phyloP scores from a whole-genome alignment of 1,140 invertebrate species.

The Drosophila carrolli region DNA sequence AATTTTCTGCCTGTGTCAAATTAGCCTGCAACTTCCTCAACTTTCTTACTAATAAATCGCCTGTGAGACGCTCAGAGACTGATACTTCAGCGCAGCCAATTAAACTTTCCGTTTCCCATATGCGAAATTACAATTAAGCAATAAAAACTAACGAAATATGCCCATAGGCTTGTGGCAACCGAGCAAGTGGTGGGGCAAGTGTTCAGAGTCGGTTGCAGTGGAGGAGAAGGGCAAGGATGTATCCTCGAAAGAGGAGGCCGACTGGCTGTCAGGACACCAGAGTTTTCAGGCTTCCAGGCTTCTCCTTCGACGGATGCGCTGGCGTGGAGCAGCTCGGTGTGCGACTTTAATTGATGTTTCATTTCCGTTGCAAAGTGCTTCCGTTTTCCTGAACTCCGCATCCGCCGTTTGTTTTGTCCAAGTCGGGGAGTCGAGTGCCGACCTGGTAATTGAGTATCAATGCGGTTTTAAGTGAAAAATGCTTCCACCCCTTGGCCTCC shows the following conservation, averaged over 20 bases:
- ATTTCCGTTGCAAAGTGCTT: slow-evolving; percentile 83
- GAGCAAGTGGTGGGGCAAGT: slow-evolving; percentile 14
- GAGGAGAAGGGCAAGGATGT: slow-evolving; percentile 13
- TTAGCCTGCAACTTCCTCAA: slow-evolving; percentile 4
- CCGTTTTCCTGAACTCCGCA: slow-evolving; percentile 70
- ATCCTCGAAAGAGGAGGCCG: slow-evolving; percentile 28
- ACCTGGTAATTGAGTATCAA: slow-evolving; percentile 83
- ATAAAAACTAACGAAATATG: slow-evolving; percentile 61
- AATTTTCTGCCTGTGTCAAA: slow-evolving; percentile 3
- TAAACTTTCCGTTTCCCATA: slow-evolving; percentile 50
- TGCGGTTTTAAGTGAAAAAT: slow-evolving; percentile 84
- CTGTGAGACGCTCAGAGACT: slow-evolving; percentile 6
- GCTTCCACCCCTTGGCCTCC: slow-evolving; percentile 27
- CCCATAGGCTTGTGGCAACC: slow-evolving; percentile 39
- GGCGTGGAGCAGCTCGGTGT: slow-evolving; percentile 28
- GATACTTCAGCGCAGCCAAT: slow-evolving; percentile 35
- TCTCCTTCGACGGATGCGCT: slow-evolving; percentile 7
- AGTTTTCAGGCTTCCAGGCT: slow-evolving; percentile 8
- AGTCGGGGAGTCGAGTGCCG: slow-evolving; percentile 15
- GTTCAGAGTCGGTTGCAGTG: slow-evolving; percentile 6
- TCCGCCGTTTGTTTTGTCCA: slow-evolving; percentile 69
- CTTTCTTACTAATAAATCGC: slow-evolving; percentile 12
- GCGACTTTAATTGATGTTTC: slow-evolving; percentile 84
- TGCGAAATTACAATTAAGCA: slow-evolving; percentile 61
- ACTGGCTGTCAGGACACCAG: slow-evolving; percentile 8